phyloP scores from a whole-genome alignment of 2,113 vertebrate species.

The Recurvirostra avosetta region DNA sequence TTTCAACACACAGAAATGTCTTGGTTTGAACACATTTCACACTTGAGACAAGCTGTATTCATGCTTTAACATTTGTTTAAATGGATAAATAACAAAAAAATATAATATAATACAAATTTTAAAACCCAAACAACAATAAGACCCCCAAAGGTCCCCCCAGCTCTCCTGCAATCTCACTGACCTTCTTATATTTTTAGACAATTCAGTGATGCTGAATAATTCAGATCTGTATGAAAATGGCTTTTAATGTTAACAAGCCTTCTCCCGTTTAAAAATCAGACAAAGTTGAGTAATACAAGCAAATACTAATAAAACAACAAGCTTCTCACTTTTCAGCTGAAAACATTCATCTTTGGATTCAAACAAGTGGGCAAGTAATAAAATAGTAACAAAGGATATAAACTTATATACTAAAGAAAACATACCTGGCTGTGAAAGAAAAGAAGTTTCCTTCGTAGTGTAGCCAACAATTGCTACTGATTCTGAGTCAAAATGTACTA shows the following conservation, averaged over 20 bases:
- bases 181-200: neutral
- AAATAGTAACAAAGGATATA: neutral
- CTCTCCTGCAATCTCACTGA: neutral
- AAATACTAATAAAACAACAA: neutral
- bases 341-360: neutral
- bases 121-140: neutral
- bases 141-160: fast-evolving
- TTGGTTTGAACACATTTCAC: neutral
- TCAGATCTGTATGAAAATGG: neutral
- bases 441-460: conserved; percentile 85
- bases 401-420: neutral
- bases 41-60: neutral
- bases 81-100: neutral
- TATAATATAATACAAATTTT: neutral
- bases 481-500: conserved; percentile 73
- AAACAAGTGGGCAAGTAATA: neutral
- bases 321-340: neutral
- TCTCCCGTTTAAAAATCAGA: neutral
- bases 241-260: neutral
- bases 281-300: neutral
- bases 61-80: neutral
- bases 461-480: conserved; percentile 89
- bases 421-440: conserved; percentile 87
- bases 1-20: neutral
- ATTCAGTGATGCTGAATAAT: neutral